A percentile compares a stretch with the other conserved stretches of the same genome.
phyloP scores from a whole-genome alignment of 30 jellyfish, hydroid and myxozoan species.

The Hydractinia echinata region DNA sequence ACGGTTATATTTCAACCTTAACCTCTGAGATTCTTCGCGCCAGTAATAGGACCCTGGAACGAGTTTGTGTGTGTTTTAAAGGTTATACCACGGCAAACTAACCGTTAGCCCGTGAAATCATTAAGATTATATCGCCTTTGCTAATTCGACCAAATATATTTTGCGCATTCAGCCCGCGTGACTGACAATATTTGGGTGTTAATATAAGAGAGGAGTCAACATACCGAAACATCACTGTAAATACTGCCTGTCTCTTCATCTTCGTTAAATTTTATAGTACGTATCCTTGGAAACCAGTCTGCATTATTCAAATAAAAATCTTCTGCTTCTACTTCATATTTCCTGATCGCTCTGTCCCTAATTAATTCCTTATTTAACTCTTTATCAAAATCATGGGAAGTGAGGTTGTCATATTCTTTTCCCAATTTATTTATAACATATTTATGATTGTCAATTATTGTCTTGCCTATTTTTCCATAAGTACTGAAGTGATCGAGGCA shows the following conservation, averaged over 20 bases:
- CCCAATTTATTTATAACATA: not conserved
- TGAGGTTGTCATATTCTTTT: not conserved
- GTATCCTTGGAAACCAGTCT: conserved; percentile 29
- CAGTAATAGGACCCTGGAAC: too few species aligned
- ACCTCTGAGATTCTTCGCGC: too few species aligned
- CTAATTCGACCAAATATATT: too few species aligned
- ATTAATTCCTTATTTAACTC: conserved; percentile 10
- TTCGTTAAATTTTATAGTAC: not conserved
- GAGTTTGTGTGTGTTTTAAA: too few species aligned
- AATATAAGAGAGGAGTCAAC: not conserved
- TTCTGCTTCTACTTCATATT: not conserved
- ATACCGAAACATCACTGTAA: conserved; percentile 12
- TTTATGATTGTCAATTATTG: conserved; percentile 5
- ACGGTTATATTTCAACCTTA: too few species aligned
- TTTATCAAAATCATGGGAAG: not conserved
- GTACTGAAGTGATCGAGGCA: conserved; percentile 20
- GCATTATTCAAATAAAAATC: not conserved
- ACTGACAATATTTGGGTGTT: not conserved
- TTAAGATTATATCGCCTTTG: too few species aligned
- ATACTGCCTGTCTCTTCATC: conserved; percentile 11
- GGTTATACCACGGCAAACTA: too few species aligned
- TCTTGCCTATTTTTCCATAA: conserved; percentile 11
- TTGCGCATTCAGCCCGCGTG: not conserved
- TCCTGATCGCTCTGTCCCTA: conserved; percentile 7
- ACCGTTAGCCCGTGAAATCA: too few species aligned